Conservation (phyloP, 2,797 vertebrate species). For the Scleropages formosus region DNA sequence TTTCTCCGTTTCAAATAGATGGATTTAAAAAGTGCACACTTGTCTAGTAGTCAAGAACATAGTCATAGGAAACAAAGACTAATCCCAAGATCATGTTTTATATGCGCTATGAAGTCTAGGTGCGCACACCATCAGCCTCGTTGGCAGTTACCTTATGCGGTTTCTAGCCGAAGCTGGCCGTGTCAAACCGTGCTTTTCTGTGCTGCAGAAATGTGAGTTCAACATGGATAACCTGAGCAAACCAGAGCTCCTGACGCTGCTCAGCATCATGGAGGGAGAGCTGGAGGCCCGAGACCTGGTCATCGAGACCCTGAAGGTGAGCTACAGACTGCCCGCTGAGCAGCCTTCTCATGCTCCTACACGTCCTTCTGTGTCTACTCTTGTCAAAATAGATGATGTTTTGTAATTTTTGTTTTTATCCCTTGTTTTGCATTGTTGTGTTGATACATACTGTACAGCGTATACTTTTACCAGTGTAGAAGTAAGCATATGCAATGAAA, state of each 20-base stretch:
- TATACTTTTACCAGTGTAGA: no score
- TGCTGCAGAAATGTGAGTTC: conserved; percentile 55
- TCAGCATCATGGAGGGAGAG: conserved; percentile 97
- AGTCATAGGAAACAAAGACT: no score
- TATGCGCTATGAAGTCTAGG: background rate
- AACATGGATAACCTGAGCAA: conserved; percentile 97
- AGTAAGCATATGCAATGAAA: no score
- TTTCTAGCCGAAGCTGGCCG: background rate
- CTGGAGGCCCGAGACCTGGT: conserved; percentile 94
- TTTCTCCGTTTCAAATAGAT: no score
- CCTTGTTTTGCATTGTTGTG: background rate
- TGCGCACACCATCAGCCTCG: background rate
- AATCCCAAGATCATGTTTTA: no score
- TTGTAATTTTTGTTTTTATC: background rate
- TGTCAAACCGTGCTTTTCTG: background rate
- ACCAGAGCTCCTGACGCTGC: conserved; percentile 86
- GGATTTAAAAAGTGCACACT: background rate
- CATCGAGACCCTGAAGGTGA: conserved; percentile 93
- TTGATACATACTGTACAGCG: background rate
- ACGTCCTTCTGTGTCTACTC: background rate
- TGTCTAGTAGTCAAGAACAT: background rate
- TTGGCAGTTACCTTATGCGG: background rate
- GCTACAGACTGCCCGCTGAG: conserved; percentile 43
- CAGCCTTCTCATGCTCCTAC: background rate
- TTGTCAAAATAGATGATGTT: background rate